Evolutionary conservation across 2,113 vertebrate species (phyloP).

Genomic region (Danio rerio): DNA sequence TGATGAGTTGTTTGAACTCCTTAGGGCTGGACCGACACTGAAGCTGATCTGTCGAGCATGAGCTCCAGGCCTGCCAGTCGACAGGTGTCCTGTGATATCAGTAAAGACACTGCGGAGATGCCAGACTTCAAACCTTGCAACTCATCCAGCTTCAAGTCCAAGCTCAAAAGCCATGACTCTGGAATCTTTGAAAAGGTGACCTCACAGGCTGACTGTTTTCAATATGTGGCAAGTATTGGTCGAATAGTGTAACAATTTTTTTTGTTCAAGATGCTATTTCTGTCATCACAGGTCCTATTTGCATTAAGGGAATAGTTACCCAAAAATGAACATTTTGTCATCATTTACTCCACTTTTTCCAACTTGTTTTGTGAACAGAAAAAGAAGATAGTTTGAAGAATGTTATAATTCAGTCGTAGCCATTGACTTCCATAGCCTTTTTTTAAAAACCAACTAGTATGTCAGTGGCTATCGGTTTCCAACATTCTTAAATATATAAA

Average conservation of each 20-base stretch:
- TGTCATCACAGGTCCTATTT: background rate
- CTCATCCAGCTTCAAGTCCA: constrained; percentile 70
- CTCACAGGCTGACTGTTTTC: background rate
- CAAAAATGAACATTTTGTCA: no score
- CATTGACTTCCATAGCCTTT: no score
- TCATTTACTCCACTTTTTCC: no score
- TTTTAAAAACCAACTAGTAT: no score
- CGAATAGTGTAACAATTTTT: background rate
- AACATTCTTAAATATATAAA: no score
- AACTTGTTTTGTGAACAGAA: no score
- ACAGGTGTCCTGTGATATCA: constrained; percentile 66
- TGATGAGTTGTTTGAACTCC: constrained; percentile 28
- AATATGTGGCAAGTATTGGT: constrained; percentile 11
- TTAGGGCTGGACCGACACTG: constrained; percentile 84
- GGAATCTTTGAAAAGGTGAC: constrained; percentile 68
- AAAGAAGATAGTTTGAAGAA: no score
- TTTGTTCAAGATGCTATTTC: background rate
- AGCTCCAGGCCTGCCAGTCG: constrained; percentile 67
- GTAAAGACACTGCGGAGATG: constrained; percentile 65
- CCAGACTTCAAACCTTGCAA: constrained; percentile 47
- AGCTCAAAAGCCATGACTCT: constrained; percentile 69
- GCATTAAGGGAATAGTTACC: no score
- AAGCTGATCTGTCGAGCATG: constrained; percentile 71
- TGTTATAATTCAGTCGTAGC: no score
- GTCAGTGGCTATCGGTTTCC: no score